These are phyloP conservation scores for Tupaia tana DNA, from an alignment of 2,113 vertebrate species.

Conservation along the genomic window DNA sequence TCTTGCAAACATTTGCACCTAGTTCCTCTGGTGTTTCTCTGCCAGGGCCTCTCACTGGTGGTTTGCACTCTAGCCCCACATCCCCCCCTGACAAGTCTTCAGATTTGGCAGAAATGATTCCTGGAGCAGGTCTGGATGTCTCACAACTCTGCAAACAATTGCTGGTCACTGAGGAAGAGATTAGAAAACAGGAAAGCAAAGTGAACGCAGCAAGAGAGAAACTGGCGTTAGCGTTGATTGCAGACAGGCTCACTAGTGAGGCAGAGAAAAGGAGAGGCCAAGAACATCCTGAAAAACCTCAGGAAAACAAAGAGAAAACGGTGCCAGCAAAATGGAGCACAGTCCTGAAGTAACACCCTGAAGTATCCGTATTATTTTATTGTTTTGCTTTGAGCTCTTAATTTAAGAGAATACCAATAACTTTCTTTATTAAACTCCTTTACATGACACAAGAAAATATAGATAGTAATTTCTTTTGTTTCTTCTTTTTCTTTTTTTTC, in stretches of 20 bases:
- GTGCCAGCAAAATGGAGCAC: not conserved
- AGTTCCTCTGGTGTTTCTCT: not conserved
- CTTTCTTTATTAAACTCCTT: not conserved
- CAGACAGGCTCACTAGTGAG: conserved; percentile 26
- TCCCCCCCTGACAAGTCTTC: not conserved
- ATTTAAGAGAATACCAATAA: not conserved
- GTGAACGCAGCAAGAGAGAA: conserved; percentile 67
- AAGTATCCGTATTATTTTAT: not conserved
- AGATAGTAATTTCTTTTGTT: not conserved
- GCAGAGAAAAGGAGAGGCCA: not conserved
- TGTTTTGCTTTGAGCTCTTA: not conserved
- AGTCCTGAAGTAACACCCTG: not conserved
- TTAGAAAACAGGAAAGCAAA: conserved; percentile 69
- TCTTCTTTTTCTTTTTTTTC: too few relatives aligned
- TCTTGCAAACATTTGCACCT: not conserved
- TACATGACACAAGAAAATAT: not conserved
- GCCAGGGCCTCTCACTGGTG: too few relatives aligned
- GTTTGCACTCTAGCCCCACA: not conserved
- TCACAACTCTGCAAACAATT: conserved; percentile 24
- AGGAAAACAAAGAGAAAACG: not conserved
- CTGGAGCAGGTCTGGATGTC: not conserved
- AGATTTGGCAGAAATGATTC: not conserved
- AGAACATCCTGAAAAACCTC: not conserved
- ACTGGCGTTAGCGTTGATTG: conserved; percentile 25
- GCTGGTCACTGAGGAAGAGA: conserved; percentile 70